These are phyloP conservation scores for Cettia cetti DNA, from an alignment of 2,113 vertebrate species.

Conservation along the genomic window DNA sequence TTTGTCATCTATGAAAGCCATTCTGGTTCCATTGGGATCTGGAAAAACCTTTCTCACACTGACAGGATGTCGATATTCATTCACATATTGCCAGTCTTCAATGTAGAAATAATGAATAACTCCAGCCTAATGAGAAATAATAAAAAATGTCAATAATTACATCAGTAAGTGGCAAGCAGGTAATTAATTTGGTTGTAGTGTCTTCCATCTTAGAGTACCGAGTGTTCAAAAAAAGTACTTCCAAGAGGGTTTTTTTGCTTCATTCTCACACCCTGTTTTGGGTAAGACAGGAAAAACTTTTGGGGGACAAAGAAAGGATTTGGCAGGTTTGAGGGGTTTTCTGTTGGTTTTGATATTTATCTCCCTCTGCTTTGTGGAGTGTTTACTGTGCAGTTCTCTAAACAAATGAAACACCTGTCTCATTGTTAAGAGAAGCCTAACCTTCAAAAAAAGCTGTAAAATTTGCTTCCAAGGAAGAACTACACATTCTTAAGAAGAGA, in stretches of 20 bases:
- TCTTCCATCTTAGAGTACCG: background rate
- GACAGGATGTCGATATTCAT: conserved; percentile 87
- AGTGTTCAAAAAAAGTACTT: background rate
- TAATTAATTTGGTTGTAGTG: background rate
- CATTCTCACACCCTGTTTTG: background rate
- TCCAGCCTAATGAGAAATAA: conserved; percentile 76
- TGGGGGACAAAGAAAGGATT: background rate
- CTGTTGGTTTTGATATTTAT: background rate
- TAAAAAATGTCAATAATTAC: background rate
- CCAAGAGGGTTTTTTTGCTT: background rate
- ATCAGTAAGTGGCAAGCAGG: background rate
- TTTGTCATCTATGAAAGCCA: conserved; percentile 95
- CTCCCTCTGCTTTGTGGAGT: background rate
- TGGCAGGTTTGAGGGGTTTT: background rate
- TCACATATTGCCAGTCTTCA: conserved; percentile 92
- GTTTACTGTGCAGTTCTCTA: background rate
- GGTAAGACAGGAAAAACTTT: background rate
- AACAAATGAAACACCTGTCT: background rate
- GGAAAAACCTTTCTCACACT: conserved; percentile 91
- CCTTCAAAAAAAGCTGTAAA: background rate
- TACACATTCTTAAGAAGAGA: background rate
- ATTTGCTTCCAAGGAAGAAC: background rate
- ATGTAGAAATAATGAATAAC: conserved; percentile 87
- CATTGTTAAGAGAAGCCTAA: background rate
- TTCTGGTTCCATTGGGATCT: conserved; percentile 85